phyloP scores from a whole-genome alignment of 2,888 invertebrate species.

The Cheilosia impressa region DNA sequence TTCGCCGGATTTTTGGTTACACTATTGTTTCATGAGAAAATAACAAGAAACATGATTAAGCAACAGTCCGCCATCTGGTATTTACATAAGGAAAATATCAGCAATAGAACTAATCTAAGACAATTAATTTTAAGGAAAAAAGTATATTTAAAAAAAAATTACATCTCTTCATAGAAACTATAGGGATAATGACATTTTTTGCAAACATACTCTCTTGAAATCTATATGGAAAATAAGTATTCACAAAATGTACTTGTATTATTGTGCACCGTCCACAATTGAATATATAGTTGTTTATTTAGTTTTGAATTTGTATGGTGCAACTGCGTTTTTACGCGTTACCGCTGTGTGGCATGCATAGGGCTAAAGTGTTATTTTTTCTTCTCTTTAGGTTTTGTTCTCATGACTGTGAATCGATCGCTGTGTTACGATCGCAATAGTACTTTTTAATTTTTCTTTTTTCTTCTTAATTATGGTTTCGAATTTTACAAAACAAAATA shows the following conservation, averaged over 20 bases:
- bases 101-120: slow-evolving; percentile 61
- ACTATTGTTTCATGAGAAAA: slow-evolving; percentile 2
- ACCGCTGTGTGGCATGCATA: too few species aligned
- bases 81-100: slow-evolving; percentile 23
- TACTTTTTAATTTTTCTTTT: background rate
- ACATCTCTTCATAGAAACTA: slow-evolving; percentile 43
- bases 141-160: slow-evolving; percentile 19
- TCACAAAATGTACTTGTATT: slow-evolving; percentile 54
- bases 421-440: background rate
- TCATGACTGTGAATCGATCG: too few species aligned
- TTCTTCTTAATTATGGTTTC: background rate
- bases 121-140: slow-evolving; percentile 39
- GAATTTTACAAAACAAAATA: background rate
- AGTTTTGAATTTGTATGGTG: slow-evolving; percentile 16
- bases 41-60: background rate
- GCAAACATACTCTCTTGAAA: slow-evolving; percentile 44
- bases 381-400: too few species aligned
- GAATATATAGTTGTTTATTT: slow-evolving; percentile 30
- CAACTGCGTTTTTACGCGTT: slow-evolving; percentile 11
- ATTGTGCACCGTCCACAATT: slow-evolving; percentile 70
- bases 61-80: slow-evolving; percentile 57
- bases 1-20: background rate
- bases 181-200: slow-evolving; percentile 12
- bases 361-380: too few species aligned
- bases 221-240: slow-evolving; percentile 29